Evolutionary conservation across 2,797 vertebrate species (phyloP), one percentile per base, ranked within the genome.

Genomic region (Craterocephalus amniculus): DNA sequence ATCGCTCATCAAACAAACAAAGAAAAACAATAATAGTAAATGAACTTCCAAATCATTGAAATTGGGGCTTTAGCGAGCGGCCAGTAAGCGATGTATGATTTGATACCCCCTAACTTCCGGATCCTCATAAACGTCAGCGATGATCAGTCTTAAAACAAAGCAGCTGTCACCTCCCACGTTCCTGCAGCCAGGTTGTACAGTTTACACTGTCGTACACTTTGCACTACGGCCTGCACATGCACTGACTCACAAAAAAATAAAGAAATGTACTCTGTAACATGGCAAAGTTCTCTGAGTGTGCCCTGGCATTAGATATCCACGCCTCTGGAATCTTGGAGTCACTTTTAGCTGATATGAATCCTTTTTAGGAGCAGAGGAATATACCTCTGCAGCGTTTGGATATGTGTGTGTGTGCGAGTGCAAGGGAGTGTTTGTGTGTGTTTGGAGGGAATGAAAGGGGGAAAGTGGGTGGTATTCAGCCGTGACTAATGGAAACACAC

Each of bases 401-500:
- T 58, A 36, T 60, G 64, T 67, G 67, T 74, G 72, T 54, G 62
- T 69, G 67, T 58, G 51, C 34, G 51, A 12, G 58, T 32, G n/a
- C 32, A 43, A 18, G 66, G 55, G 59, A 12, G 57, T 58, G 67
- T 75, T 55, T 78, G 78, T 70, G 83, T 88, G 83, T 80, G 78
- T 84, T 88, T 85, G 74, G 70, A 86, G 74, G 73, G 63, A 87
- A 69, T 66, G 87, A 88, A 84, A 83, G 82, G 67, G 91, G 89
- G 79, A 92, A 93, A 93, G 94, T 92, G 93, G 91, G 83, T 89
- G 94, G 91, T 96, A 92, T 92, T 95, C 94, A 96, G 93, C 96
- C 95, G 90, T 96, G 94, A 95, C 94, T 94, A 96, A 96, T 95
- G 94, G 95, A 96, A 96, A 95, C 95, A 94, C 96, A 93, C 96